phyloP scores from a whole-genome alignment of 2,113 vertebrate genomes.

The Hymenochirus boettgeri region DNA sequence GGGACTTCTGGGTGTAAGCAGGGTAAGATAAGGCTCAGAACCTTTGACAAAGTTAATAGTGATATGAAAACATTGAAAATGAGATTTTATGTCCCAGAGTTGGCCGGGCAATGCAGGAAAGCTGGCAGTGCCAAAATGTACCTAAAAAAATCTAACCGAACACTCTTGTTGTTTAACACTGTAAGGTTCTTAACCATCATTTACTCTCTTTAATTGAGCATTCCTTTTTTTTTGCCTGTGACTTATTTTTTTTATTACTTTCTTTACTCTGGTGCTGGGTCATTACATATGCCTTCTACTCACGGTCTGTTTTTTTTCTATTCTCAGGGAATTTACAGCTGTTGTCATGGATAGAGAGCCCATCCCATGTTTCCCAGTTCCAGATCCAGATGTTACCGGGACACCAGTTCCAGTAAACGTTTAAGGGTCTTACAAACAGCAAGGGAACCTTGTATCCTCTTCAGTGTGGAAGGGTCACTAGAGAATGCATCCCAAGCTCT shows the following conservation, averaged over 20 bases:
- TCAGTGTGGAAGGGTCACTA: conserved; percentile 81
- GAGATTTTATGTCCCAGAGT: no score
- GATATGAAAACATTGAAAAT: no score
- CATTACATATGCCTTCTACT: no score
- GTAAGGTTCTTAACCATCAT: no score
- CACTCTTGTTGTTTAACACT: no score
- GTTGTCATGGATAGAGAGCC: conserved; percentile 88
- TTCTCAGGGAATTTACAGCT: conserved; percentile 91
- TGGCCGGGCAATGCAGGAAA: no score
- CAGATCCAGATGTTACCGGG: conserved; percentile 78
- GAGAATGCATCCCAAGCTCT: conserved; percentile 88
- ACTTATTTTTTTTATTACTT: no score
- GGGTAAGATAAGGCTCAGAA: conserved; percentile 62
- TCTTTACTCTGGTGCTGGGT: no score
- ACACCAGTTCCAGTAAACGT: conserved; percentile 87
- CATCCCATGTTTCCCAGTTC: conserved; percentile 60
- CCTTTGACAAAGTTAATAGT: neutral
- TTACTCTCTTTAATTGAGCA: no score
- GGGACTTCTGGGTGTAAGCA: conserved; percentile 89
- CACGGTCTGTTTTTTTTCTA: conserved; percentile 9
- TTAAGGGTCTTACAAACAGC: conserved; percentile 92
- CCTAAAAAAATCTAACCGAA: no score
- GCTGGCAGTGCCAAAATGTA: no score
- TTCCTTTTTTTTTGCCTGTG: no score
- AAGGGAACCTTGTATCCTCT: conserved; percentile 86